Evolutionary conservation across 2,888 invertebrate genomes (phyloP).

Genomic region (Physocephala rufipes): DNA sequence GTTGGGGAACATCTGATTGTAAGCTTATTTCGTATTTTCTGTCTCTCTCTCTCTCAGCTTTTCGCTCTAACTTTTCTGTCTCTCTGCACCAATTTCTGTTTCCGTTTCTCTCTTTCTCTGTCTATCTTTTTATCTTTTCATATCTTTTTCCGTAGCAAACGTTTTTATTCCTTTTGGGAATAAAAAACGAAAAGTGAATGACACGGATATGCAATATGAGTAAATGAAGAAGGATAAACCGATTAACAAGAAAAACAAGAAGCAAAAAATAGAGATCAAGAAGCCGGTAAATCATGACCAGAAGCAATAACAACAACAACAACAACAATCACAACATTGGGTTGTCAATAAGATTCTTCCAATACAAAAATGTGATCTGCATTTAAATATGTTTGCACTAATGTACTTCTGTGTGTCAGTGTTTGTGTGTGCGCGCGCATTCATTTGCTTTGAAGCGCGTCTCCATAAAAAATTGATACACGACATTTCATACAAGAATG

Average conservation of each 20-base stretch:
- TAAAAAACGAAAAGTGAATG: not conserved
- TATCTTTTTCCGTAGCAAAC: not conserved
- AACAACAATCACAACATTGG: not conserved
- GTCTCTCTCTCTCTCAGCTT: not conserved
- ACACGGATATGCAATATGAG: constrained; percentile 16
- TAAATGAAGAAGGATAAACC: too few species aligned
- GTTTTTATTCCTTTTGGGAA: constrained; percentile 20
- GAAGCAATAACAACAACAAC: not conserved
- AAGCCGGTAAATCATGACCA: not conserved
- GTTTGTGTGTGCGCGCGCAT: constrained; percentile 3
- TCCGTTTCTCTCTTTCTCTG: not conserved
- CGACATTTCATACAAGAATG: too few species aligned
- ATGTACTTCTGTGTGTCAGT: not conserved
- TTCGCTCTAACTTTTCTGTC: not conserved
- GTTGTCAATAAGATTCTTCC: too few species aligned
- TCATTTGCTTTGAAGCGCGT: too few species aligned
- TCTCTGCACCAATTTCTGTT: not conserved
- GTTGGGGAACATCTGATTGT: too few species aligned
- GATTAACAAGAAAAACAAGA: too few species aligned
- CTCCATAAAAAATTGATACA: too few species aligned
- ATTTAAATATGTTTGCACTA: not conserved
- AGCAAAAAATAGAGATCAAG: constrained; percentile 9
- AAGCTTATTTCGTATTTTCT: constrained; percentile 7
- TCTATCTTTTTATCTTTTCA: not conserved
- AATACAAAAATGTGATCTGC: too few species aligned